Percentiles rank a stretch among this genome's conserved stretches.
Evolutionary conservation across 2,113 vertebrate genomes (phyloP).

Genomic region (Fregetta grallaria): DNA sequence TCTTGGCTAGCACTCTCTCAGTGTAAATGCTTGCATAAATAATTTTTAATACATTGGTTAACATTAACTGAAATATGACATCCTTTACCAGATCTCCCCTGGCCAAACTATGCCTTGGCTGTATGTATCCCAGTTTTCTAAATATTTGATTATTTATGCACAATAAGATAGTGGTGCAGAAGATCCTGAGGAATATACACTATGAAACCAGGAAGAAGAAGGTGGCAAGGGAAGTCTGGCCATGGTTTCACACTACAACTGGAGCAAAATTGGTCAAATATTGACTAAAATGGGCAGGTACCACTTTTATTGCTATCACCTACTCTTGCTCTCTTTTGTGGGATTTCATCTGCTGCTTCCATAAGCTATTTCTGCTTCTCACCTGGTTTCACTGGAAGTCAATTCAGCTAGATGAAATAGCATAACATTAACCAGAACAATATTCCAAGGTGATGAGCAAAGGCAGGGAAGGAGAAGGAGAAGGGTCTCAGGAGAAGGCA

Average conservation of each 20-base stretch:
- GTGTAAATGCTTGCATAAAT: background rate
- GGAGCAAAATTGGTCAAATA: background rate
- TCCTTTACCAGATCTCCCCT: background rate
- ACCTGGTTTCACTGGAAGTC: background rate
- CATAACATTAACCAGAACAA: background rate
- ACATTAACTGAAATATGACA: background rate
- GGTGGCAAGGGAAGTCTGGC: background rate
- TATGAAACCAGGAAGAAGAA: background rate
- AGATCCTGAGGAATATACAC: background rate
- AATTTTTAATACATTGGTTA: background rate
- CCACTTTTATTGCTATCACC: background rate
- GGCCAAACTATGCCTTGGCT: background rate
- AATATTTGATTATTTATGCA: background rate
- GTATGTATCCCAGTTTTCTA: background rate
- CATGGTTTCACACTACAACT: background rate
- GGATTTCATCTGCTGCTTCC: background rate
- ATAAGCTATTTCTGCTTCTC: background rate
- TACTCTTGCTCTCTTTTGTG: background rate
- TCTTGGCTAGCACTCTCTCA: accelerated
- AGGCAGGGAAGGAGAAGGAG: background rate
- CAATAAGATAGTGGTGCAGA: background rate
- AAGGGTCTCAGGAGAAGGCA: background rate
- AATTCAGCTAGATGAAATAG: background rate
- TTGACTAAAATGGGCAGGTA: background rate
- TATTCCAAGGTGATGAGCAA: background rate